A percentile compares a stretch with the other conserved stretches of the same genome.
Conservation (phyloP, 2,888 invertebrate genomes). For the Nomada lathburiana region DNA sequence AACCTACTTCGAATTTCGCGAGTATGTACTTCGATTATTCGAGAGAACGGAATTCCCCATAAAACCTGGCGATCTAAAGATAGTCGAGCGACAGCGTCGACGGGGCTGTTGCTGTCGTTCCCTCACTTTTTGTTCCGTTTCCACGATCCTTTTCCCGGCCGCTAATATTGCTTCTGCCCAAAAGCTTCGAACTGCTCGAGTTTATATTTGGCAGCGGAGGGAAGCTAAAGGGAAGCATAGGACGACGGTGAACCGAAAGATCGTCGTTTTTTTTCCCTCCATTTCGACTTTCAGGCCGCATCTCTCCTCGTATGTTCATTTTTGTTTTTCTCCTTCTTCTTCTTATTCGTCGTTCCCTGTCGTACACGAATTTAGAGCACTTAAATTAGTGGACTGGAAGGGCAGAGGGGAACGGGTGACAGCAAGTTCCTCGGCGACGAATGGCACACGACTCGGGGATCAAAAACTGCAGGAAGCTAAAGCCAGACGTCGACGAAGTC, state of each 20-base stretch:
- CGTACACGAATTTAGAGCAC: constrained; percentile 76
- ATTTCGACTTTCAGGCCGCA: background rate
- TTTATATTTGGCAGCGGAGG: constrained; percentile 69
- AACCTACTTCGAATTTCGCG: constrained; percentile 18
- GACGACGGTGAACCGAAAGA: constrained; percentile 16
- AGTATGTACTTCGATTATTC: constrained; percentile 7
- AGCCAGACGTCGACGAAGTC: constrained; percentile 55
- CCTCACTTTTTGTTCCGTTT: constrained; percentile 55
- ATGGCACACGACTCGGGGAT: constrained; percentile 36
- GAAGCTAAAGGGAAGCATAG: constrained; percentile 26
- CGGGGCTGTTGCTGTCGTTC: constrained; percentile 33
- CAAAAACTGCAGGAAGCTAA: constrained; percentile 49
- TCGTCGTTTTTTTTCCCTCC: constrained; percentile 42
- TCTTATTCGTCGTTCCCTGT: constrained; percentile 20
- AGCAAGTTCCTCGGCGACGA: constrained; percentile 19
- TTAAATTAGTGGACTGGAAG: constrained; percentile 70
- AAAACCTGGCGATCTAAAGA: constrained; percentile 53
- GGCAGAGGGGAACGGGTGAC: constrained; percentile 9
- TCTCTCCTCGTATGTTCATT: background rate
- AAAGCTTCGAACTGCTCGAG: constrained; percentile 41
- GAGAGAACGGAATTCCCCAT: constrained; percentile 29
- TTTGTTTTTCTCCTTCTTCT: background rate
- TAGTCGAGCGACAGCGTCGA: constrained; percentile 34
- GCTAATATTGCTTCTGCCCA: constrained; percentile 38
- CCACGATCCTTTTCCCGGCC: constrained; percentile 49